phyloP scores from a whole-genome alignment of 2,888 invertebrate species.

The Molanna angustata region DNA sequence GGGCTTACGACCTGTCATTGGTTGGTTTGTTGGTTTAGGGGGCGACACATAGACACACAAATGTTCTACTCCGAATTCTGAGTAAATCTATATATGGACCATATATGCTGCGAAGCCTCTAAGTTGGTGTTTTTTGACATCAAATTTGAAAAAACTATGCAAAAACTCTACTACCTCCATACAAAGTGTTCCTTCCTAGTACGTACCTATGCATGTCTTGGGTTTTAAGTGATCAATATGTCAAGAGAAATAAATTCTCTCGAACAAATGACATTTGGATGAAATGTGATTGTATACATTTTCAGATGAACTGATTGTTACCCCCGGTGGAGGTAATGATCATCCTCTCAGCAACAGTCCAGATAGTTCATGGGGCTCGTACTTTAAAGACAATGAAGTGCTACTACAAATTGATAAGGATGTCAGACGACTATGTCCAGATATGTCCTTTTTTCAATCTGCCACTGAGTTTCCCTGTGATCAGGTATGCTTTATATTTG shows the following conservation, averaged over 20 bases:
- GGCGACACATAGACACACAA: no score
- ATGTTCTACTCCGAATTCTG: no score
- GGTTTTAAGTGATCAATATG: no score
- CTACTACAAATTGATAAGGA: slow-evolving; percentile 97
- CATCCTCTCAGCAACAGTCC: slow-evolving; percentile 96
- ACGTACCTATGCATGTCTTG: no score
- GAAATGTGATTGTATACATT: slow-evolving; percentile 18
- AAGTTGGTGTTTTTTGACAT: no score
- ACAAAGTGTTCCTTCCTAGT: no score
- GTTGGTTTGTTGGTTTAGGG: no score
- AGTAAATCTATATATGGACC: no score
- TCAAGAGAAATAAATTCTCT: neutral
- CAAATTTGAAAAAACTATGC: neutral
- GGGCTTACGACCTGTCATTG: no score
- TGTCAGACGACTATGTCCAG: slow-evolving; percentile 90
- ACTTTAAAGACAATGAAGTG: slow-evolving; percentile 97
- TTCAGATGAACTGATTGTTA: slow-evolving; percentile 82
- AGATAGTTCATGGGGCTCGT: slow-evolving; percentile 93
- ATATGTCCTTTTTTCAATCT: slow-evolving; percentile 94
- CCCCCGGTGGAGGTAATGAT: slow-evolving; percentile 73
- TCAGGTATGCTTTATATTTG: slow-evolving; percentile 47
- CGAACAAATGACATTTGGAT: neutral
- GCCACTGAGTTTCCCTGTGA: slow-evolving; percentile 89
- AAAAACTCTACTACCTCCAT: neutral
- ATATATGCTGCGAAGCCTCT: no score